Evolutionary conservation across 2,113 vertebrate genomes (phyloP), one percentile per base, ranked within the genome.

Genomic region (Ariopsis seemanni): DNA sequence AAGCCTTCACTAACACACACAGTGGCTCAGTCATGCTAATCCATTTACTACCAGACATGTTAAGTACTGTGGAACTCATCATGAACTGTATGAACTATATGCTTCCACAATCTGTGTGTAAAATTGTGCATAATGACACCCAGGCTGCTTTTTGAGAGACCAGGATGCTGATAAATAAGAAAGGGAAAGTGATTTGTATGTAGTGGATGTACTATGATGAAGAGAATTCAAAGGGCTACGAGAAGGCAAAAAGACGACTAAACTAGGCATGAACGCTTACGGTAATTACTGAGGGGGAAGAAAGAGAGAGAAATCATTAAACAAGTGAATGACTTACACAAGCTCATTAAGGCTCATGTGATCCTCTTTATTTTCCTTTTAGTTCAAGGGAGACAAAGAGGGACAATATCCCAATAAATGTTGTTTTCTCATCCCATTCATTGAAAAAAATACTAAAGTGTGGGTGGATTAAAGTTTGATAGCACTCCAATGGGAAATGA

Each of bases 381-480:
- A 92, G 92, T 93, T 91, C 91, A 86, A 94, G 89, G 89, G 89
- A 93, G 92, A 95, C 92, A 95, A 95, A 84, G 91, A 84, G 89
- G 89, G 90, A 94, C 93, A 95, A 95, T 94, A 94, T 95, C 91
- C 93, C 89, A 94, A 94, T 94, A 95, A 95, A 94, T 91, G 87
- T 87, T 90, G 93, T 92, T 95, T 92, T 88, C 80, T 86, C 89
- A 90, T 91, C 71, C 91, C 82, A 91, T 92, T 95, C 92, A 92
- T 92, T 93, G 89, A 86, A 91, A 91, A 91, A 91, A 91, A 89
- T 88, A 52, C 85, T 92, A 92, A 90, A 94, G 91, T 93, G 92
- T 93, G 90, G 87, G 91, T 94, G 94, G 94, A 94, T 95, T 95
- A 94, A 94, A 94, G 90, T 93, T 91, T 92, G 93, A 95, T 94